Evolutionary conservation across 2,113 vertebrate species (phyloP), one percentile per base, ranked within the genome.

Genomic region (Merops nubicus): DNA sequence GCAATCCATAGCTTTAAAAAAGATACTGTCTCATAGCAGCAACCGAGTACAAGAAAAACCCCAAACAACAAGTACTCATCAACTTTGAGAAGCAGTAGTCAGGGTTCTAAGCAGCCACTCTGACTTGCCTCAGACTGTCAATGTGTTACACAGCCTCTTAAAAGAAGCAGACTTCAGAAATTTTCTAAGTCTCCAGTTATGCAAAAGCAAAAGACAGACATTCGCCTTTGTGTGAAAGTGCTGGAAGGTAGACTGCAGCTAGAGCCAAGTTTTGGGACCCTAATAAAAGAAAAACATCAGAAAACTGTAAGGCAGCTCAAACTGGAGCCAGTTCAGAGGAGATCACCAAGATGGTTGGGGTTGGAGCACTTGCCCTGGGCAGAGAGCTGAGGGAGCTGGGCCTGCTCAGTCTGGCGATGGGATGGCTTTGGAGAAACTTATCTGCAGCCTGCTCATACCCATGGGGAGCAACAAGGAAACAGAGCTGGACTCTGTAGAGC

Each of bases 1-100:
- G 6, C 31, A 74, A 74, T 29, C 50, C 36, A 31, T 53, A 56
- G n/a, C 76, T 47, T 73, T 15, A 22, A 64, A 54, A 83, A 50
- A 69, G 64, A n/a, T 62, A 65, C 26, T 76, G 76, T 64, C 57
- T 93, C 43, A 9, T 57, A 83, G 89, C 50, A 94, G 65, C 60
- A 47, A 74, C 29, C 20, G 33, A 22, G 51, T 48, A 81, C 45
- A 33, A 69, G 63, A 45, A 19, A 73, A 89, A 65, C 7, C 5
- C 28, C 38, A 43, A 38, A 28, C 6, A 34, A n/a, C 13, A 57
- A 82, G 42, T 8, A 68, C 13, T 62, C 8, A 60, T 5, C 43
- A 83, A 6, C n/a, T 53, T 23, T 18, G 54, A 54, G 47, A 47
- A 60, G 34, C 3, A 9, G 16, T 12, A 34, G 43, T n/a, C 11